These are phyloP conservation scores for Archegozetes longisetosus DNA, from an alignment of 1,140 invertebrate species.

Conservation along the genomic window DNA sequence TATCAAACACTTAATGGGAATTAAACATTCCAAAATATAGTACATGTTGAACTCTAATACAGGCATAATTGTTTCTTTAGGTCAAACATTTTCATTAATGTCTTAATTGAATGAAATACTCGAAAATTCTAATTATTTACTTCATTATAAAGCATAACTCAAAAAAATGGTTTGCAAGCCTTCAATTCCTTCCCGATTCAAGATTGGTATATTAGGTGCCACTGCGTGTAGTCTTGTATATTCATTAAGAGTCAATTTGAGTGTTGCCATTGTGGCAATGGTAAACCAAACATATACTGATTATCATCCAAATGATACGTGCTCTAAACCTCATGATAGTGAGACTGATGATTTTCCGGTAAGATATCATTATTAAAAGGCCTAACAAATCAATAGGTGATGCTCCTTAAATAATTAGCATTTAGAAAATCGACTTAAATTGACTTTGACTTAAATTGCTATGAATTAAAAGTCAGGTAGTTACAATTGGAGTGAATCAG, in stretches of 20 bases:
- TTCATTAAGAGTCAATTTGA: slow-evolving; percentile 86
- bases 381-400: background rate
- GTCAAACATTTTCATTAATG: too few relatives aligned
- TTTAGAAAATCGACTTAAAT: background rate
- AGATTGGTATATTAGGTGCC: slow-evolving; percentile 75
- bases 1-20: background rate
- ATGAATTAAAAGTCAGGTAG: too few relatives aligned
- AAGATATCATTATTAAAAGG: background rate
- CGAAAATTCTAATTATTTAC: background rate
- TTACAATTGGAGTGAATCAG: slow-evolving; percentile 18
- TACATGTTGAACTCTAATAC: too few relatives aligned
- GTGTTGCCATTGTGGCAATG: slow-evolving; percentile 90
- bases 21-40: background rate
- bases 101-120: background rate
- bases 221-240: slow-evolving; percentile 81
- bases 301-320: background rate
- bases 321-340: background rate
- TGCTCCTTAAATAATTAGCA: background rate
- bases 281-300: slow-evolving; percentile 36
- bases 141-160: background rate
- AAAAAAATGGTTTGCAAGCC: background rate
- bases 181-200: slow-evolving; percentile 42
- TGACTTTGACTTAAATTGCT: too few relatives aligned
- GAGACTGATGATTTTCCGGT: background rate
- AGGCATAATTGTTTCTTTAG: too few relatives aligned